phyloP scores from a whole-genome alignment of 2,113 vertebrate genomes.

The Phyllopteryx taeniolatus region DNA sequence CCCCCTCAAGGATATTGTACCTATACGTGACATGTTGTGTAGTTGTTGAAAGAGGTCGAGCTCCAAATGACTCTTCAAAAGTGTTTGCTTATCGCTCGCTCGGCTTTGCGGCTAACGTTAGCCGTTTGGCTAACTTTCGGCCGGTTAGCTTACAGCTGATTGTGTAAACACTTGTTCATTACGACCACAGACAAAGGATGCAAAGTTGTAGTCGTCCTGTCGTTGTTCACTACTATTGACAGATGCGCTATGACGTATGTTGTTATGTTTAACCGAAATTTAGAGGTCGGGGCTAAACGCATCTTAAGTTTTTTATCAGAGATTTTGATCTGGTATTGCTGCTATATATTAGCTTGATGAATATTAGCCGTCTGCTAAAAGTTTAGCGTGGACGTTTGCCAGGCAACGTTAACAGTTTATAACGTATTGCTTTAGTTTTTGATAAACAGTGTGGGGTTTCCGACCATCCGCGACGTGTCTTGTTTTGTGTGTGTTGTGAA shows the following conservation, averaged over 20 bases:
- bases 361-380: constrained; percentile 53
- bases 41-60: constrained; percentile 22
- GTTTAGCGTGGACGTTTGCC: constrained; percentile 41
- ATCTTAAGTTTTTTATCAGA: constrained; percentile 22
- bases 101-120: constrained; percentile 49
- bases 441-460: background rate
- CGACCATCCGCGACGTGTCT: rapidly evolving
- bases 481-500: background rate
- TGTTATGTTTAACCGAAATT: background rate
- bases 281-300: background rate
- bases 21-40: constrained; percentile 24
- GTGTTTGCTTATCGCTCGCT: constrained; percentile 53
- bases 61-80: constrained; percentile 49
- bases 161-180: constrained; percentile 68
- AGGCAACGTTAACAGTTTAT: background rate
- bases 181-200: constrained; percentile 27
- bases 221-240: background rate
- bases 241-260: rapidly evolving
- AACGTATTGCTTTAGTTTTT: background rate
- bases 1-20: background rate
- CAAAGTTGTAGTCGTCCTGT: background rate
- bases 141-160: constrained; percentile 69
- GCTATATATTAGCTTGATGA: constrained; percentile 55
- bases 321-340: constrained; percentile 40
- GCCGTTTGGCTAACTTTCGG: constrained; percentile 60